Evolutionary conservation across 2,888 invertebrate genomes (phyloP), one percentile per base, ranked within the genome.

Genomic region (Laothoe populi): DNA sequence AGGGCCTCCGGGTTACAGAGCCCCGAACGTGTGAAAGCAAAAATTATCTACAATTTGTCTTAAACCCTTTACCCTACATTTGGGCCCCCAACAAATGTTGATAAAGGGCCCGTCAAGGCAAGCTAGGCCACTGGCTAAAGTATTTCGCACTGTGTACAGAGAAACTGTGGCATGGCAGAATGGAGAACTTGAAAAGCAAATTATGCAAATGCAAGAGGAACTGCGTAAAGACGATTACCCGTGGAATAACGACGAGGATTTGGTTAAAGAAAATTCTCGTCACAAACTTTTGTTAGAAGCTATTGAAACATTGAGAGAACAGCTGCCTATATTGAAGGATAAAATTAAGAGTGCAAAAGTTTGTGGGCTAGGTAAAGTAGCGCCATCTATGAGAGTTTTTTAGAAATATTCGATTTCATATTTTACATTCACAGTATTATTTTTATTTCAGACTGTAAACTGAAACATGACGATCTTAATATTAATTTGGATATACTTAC

Each of bases 401-500:
- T 10, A 10, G 35, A 35, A 35, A 10, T 26, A 26, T 26, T 26
- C 7, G 7, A 26, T 38, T 40, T 40, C 1, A 38, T 31, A 40
- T 7, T 26, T 26, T 26, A 26, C 7, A n/a, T n/a, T n/a, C n/a
- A n/a, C n/a, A n/a, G n/a, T 38, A 35, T 35, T 42, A 13, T 31
- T 63, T 60, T 57, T 62, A 57, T 90, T 87, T 42, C 83, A 93
- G 93, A 93, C 78, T 93, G 93, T 71, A 91, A 87, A 71, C 75
- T 93, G 66, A 93, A 93, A 74, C 93, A 93, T 31, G 93, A 93
- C 45, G 93, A 93, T 70, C 82, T 93, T 11, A 93, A 93, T 63
- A 93, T 93, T 44, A 93, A 93, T 70, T 77, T 93, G 77, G 93
- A 93, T 68, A 82, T 92, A 61, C 77, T 93, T 61, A 92, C 90